A percentile compares a stretch with the other conserved stretches of the same genome.
Evolutionary conservation across 2,888 invertebrate species (phyloP).

Genomic region (Flabesymbios commensalis): DNA sequence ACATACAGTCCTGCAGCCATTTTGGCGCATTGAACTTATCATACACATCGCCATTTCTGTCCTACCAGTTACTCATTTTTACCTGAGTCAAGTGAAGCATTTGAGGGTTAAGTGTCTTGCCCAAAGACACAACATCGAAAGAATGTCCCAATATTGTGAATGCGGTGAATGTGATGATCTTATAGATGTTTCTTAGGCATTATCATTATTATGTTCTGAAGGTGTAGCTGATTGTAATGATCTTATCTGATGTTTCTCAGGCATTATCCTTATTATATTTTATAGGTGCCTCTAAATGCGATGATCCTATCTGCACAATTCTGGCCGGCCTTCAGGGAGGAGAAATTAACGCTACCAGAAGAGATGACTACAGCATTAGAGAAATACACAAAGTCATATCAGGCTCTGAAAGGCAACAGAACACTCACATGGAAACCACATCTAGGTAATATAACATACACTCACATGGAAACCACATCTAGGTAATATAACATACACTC

Average conservation of each 20-base stretch:
- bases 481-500: too few species aligned
- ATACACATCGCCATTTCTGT: too few species aligned
- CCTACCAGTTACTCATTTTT: too few species aligned
- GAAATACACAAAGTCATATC: slow-evolving; percentile 86
- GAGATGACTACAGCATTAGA: slow-evolving; percentile 80
- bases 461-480: too few species aligned
- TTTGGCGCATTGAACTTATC: too few species aligned
- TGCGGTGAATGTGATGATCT: neutral
- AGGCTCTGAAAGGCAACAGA: slow-evolving; percentile 81
- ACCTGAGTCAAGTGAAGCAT: too few species aligned
- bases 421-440: slow-evolving; percentile 93
- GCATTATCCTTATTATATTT: neutral
- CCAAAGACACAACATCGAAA: neutral
- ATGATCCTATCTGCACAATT: slow-evolving; percentile 97
- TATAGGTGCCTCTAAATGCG: slow-evolving; percentile 65
- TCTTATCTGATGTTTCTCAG: too few species aligned
- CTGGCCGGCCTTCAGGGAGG: slow-evolving; percentile 97
- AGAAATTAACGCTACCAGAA: slow-evolving; percentile 83
- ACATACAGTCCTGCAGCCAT: too few species aligned
- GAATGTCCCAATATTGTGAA: neutral
- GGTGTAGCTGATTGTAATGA: too few species aligned
- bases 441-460: slow-evolving; percentile 70
- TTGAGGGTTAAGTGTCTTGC: neutral
- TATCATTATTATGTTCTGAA: neutral
- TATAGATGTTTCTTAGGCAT: neutral